Evolutionary conservation across 1,140 invertebrate genomes (phyloP), one percentile per base, ranked within the genome.

Genomic region (Bombus terrestris): DNA sequence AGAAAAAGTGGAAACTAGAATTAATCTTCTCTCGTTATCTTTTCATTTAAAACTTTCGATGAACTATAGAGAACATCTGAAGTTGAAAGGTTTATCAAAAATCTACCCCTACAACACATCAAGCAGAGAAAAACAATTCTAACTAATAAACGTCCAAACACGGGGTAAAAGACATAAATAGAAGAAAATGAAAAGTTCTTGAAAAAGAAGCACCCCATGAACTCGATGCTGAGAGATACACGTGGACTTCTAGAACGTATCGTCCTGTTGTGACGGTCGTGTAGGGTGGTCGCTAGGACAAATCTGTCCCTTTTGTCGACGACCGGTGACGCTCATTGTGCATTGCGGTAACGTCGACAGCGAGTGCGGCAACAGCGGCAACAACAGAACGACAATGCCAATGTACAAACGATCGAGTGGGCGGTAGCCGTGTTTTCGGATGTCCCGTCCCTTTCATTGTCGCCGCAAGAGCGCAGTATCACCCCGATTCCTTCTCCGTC

Each of bases 391-490:
- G 79, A 88, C 82, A 84, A 91, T 86, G 41, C 85, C 68, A 37
- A 47, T 81, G 71, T 72, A 91, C 83, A 88, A 89, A 89, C 89
- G 90, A 88, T 89, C 80, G 88, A 89, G 91, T 92, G 83, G 90
- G 91, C 90, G 91, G 90, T 93, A 93, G 92, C 72, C 88, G 88
- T 93, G 92, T 93, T 93, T 92, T 92, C 88, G 82, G 88, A 87
- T 90, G 90, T 91, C 85, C 84, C 37, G 81, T 41, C 28, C 73
- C 79, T 87, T 88, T 92, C 88, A 92, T 93, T 93, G 90, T 93
- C 83, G 64, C 78, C 72, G 74, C 71, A 83, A 78, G 72, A 85
- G 77, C 82, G 66, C 74, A 41, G 47, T 15, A 13, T 22, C 64
- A 37, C 69, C 85, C 75, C 80, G 73, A 81, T 86, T 86, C 57